Conservation (phyloP, 2,797 vertebrate genomes). For the Sternarchorhynchus goeldii region DNA sequence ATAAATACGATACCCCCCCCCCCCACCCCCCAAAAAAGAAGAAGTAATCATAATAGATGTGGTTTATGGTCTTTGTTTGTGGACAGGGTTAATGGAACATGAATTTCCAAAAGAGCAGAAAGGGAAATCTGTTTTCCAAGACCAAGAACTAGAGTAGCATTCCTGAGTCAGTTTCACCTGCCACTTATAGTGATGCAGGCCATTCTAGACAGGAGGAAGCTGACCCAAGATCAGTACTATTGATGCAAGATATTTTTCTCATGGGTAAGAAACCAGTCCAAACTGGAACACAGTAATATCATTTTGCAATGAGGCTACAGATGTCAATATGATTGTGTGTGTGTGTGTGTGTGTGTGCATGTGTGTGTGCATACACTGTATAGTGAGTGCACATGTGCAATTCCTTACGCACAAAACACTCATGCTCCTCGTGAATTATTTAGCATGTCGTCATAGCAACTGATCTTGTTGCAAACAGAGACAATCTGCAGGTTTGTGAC, state of each 20-base stretch:
- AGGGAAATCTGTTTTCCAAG: neutral
- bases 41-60: neutral
- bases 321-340: neutral
- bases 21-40: neutral
- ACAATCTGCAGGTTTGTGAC: constrained; percentile 39
- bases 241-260: too few species aligned
- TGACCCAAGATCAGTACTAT: too few species aligned
- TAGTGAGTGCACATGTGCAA: constrained; percentile 10
- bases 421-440: constrained; percentile 40
- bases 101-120: neutral
- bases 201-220: too few species aligned
- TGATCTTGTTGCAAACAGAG: constrained; percentile 12
- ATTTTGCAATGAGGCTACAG: too few species aligned
- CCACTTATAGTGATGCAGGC: too few species aligned
- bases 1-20: too few species aligned
- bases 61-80: constrained; percentile 40
- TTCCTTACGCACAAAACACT: constrained; percentile 22
- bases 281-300: too few species aligned
- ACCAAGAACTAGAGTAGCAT: neutral
- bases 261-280: too few species aligned
- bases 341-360: neutral
- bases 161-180: neutral
- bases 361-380: neutral
- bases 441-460: constrained; percentile 6
- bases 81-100: neutral